phyloP scores from a whole-genome alignment of 2,888 invertebrate genomes.

The Drosophila fungiperda region DNA sequence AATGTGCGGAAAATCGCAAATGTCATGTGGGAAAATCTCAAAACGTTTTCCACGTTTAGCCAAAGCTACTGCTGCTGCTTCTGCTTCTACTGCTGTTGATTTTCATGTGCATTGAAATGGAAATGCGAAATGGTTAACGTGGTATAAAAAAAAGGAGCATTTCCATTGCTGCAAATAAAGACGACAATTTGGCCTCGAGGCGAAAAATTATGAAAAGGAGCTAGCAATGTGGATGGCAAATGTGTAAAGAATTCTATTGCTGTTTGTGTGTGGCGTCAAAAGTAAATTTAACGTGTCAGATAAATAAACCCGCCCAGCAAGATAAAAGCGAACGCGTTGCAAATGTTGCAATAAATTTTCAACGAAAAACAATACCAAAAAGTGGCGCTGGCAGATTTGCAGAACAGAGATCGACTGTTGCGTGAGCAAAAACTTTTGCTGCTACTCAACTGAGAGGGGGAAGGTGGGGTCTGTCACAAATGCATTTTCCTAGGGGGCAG shows the following conservation, averaged over 20 bases:
- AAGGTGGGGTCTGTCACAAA: conserved; percentile 21
- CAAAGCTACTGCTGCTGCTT: conserved; percentile 33
- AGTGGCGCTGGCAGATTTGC: conserved; percentile 21
- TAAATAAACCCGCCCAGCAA: conserved; percentile 79
- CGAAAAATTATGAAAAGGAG: conserved; percentile 76
- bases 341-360: conserved; percentile 78
- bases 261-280: conserved; percentile 35
- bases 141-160: conserved; percentile 57
- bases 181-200: conserved; percentile 79
- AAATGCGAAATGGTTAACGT: conserved; percentile 62
- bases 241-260: conserved; percentile 12
- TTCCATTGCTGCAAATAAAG: conserved; percentile 77
- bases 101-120: conserved; percentile 76
- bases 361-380: conserved; percentile 73
- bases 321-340: conserved; percentile 64
- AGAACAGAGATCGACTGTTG: conserved; percentile 59
- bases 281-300: conserved; percentile 82
- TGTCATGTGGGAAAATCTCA: conserved; percentile 72
- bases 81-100: conserved; percentile 40
- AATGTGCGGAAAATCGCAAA: conserved; percentile 83
- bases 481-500: conserved; percentile 48
- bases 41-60: conserved; percentile 70
- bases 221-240: conserved; percentile 23
- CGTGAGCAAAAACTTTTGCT: conserved; percentile 67
- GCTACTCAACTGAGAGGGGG: neutral